Evolutionary conservation across 2,797 vertebrate species (phyloP).

Genomic region (Meriones psammophilus): DNA sequence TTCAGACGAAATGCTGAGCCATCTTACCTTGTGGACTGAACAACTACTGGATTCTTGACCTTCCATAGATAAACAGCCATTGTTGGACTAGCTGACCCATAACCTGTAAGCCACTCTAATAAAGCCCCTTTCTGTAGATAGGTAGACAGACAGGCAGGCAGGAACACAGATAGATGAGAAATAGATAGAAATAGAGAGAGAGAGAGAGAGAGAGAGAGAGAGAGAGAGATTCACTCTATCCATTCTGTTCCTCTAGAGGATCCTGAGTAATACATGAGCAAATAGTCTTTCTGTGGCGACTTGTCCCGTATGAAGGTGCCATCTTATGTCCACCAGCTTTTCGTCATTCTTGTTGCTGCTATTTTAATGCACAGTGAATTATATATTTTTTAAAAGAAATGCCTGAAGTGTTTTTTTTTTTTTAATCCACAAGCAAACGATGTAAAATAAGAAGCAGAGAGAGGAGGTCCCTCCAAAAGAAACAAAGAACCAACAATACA

Average conservation of each 20-base stretch:
- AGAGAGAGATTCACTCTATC: not conserved
- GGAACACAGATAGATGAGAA: not conserved
- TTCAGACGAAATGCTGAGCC: not conserved
- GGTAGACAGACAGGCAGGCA: not conserved
- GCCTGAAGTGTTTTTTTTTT: constrained; percentile 33
- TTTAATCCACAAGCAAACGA: constrained; percentile 65
- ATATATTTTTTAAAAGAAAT: constrained; percentile 71
- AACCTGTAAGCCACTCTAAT: too few relatives aligned
- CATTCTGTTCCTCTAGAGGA: not conserved
- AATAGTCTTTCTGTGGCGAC: constrained; percentile 2
- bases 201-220: not conserved
- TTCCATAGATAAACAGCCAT: not conserved
- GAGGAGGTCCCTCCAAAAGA: constrained; percentile 56
- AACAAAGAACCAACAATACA: constrained; percentile 59
- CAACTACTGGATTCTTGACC: not conserved
- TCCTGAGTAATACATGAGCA: not conserved
- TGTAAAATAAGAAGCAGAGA: constrained; percentile 45
- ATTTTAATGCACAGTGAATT: constrained; percentile 55
- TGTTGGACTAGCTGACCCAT: not conserved
- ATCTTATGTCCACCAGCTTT: not conserved
- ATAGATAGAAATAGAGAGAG: not conserved
- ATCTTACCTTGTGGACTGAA: not conserved
- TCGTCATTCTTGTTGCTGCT: not conserved
- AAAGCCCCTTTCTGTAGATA: not conserved
- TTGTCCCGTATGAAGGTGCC: constrained; percentile 36